Evolutionary conservation across 2,888 invertebrate species (phyloP), one percentile per base, ranked within the genome.

Genomic region (Leptura quadrifasciata): DNA sequence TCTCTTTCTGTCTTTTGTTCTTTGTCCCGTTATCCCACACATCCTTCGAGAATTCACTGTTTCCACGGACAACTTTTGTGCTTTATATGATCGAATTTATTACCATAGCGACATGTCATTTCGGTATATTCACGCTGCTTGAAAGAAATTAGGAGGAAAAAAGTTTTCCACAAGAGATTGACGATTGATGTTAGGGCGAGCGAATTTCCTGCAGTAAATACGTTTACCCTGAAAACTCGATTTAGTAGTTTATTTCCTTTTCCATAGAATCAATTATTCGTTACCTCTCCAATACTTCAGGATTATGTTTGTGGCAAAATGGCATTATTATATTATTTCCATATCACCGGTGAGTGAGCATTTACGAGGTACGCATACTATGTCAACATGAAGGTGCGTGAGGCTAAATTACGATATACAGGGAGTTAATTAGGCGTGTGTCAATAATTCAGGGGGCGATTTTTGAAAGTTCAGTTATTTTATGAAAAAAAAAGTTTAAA

Each of bases 41-140:
- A 64, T 73, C 67, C 65, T 58, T 60, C 52, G 52, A 65, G 65
- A 60, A 58, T 73, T 58, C 58, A 54, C 58, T 57, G 73, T 73
- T 67, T 65, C 73, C 67, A 65, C 65, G 65, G 73, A 73, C 73
- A 73, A 73, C 73, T 73, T 73, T 73, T 73, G 67, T 73, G 73
- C 73, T 58, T 67, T 67, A 35, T 47, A 60, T 73, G 65, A 65
- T 73, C 73, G 60, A 73, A 73, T 73, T 73, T 73, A 73, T 73
- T 67, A 57, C 73, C 67, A 73, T 73, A 67, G 65, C 65, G 73
- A 73, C 73, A 73, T 65, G 57, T 58, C 73, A 58, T 58, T 69
- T 58, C 57, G 58, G 69, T 39, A 58, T 21, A 69, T 31, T 69
- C 39, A 57, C 69, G 58, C 58, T 21, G 69, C 27, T 69, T 17